These are phyloP conservation scores for Sebastes cheni DNA, from an alignment of 2,797 vertebrate genomes.

Conservation along the genomic window DNA sequence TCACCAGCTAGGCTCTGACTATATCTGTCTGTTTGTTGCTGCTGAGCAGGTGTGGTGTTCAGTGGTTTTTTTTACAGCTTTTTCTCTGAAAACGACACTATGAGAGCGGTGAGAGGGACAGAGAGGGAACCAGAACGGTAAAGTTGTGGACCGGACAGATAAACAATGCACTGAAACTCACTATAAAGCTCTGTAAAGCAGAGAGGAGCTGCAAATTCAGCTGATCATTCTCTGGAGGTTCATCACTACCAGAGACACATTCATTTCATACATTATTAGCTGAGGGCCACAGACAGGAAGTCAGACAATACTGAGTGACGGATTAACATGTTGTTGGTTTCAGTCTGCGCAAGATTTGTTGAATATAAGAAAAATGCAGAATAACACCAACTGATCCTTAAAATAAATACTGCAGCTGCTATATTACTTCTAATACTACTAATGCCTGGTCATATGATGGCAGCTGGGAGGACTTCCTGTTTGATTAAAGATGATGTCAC, in stretches of 20 bases:
- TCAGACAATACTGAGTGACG: not conserved
- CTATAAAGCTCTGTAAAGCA: not conserved
- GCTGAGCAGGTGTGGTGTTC: no score
- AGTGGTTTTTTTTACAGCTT: no score
- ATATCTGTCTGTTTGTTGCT: no score
- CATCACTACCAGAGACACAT: not conserved
- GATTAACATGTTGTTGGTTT: not conserved
- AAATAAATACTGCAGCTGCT: not conserved
- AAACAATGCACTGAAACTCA: not conserved
- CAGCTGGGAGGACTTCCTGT: not conserved
- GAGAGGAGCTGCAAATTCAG: not conserved
- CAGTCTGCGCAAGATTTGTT: not conserved
- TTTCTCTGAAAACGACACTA: no score
- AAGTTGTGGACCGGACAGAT: not conserved
- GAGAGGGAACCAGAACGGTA: no score
- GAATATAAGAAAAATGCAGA: not conserved
- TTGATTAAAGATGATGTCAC: constrained; percentile 3
- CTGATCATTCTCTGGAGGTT: not conserved
- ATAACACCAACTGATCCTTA: not conserved
- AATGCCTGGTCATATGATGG: not conserved
- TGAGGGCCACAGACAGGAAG: not conserved
- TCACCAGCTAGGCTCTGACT: not conserved
- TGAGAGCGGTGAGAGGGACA: not conserved
- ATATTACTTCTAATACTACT: not conserved
- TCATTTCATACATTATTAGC: not conserved